Base-by-base conservation (phyloP, 2,113 vertebrate genomes). In the Sinocyclocheilus anophthalmus region DNA sequence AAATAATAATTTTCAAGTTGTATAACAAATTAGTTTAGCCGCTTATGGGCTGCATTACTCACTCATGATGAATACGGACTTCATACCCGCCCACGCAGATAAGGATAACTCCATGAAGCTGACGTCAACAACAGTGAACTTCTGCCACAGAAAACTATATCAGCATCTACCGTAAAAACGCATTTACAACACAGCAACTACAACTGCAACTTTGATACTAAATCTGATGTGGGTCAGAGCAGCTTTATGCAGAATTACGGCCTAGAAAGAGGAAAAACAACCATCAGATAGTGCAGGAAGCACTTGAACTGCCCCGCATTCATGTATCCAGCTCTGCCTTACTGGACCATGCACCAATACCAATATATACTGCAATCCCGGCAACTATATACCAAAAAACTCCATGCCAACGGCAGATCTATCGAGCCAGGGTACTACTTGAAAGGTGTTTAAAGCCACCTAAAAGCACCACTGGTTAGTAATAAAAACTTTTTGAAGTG, bases 21-120 rank as follows among this genome's bases (percentile, higher is more conserved):
- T n/a, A n/a, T 59, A 59, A n/a, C 57, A n/a, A n/a, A 61, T 65
- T 65, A 6, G 30, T 8, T 30, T 4, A 16, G 7, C 8, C 8
- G 6, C 14, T 20, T 26, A 13, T 73, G 33, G 33, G 37, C 42
- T 76, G 37, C 24, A n/a, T 24, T n/a, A 96, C 97, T 92, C 95
- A 99, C 98, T 99, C 96, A 98, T 98, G 92, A 99, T 98, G 93
- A 99, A 99, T 88, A 99, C 98, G 14, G 97, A 98, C 88, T 99
- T 98, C 98, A 99, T 99, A 85, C 98, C 97, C 98, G n/a, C 98
- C 99, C 84, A 99, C 0, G 97, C 98, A 90, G 98, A 99, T 78
- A 98, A 50, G 98, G 98, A 86, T 98, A 99, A 92, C 97, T 98
- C 98, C 98, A 99, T 0, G 97, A 98, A 86, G 98, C 97, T 33